Evolutionary conservation across 2,888 invertebrate species (phyloP).

Genomic region (Conomelus anceps): DNA sequence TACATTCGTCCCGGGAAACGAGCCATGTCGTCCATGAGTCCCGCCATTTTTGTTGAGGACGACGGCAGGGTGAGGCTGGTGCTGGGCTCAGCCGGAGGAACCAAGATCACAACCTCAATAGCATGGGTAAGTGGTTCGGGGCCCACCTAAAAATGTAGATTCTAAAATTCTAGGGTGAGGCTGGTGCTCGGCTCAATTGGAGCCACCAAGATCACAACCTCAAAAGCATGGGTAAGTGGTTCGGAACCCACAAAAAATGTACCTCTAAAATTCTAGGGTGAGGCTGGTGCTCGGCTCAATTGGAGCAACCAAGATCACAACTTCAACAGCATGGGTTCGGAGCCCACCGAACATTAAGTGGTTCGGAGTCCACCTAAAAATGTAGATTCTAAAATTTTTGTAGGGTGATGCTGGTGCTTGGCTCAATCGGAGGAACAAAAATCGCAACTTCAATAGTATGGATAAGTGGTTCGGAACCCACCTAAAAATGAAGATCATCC

Average conservation of each 20-base stretch:
- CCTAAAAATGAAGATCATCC: no score
- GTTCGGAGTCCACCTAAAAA: no score
- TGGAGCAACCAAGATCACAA: conserved; percentile 51
- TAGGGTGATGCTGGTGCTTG: conserved; percentile 44
- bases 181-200: conserved; percentile 50
- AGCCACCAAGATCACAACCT: conserved; percentile 50
- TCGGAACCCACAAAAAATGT: no score
- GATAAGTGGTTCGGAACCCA: conserved; percentile 36
- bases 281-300: conserved; percentile 48
- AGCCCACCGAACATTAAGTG: no score
- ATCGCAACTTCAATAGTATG: conserved; percentile 47
- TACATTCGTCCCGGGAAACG: conserved; percentile 72
- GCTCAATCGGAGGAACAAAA: conserved; percentile 50
- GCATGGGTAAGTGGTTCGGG: conserved; percentile 36
- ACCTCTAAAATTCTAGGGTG: no score
- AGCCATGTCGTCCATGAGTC: conserved; percentile 82
- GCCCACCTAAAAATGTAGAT: no score
- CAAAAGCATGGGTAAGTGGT: conserved; percentile 40
- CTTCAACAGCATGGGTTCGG: conserved; percentile 40
- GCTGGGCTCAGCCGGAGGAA: conserved; percentile 50
- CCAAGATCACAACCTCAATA: conserved; percentile 48
- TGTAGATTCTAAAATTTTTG: no score
- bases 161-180: no score
- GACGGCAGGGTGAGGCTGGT: conserved; percentile 44
- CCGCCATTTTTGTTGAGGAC: conserved; percentile 66